Evolutionary conservation across 2,113 vertebrate species (phyloP).

Genomic region (Oreochromis niloticus): DNA sequence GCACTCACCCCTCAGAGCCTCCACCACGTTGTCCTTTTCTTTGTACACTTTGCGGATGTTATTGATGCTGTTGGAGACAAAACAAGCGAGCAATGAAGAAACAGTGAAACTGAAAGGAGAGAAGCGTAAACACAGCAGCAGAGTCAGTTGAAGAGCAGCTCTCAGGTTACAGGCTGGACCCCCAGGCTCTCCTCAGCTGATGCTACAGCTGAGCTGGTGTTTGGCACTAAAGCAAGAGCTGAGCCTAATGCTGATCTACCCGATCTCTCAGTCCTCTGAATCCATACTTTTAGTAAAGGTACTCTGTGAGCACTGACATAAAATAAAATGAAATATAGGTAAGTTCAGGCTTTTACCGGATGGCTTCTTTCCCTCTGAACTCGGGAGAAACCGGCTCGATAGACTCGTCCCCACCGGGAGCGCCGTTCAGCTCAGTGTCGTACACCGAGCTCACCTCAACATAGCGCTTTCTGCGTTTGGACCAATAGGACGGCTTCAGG

Average conservation of each 20-base stretch:
- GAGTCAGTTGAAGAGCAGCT: neutral
- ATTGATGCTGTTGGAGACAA: conserved; percentile 79
- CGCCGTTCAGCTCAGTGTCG: conserved; percentile 77
- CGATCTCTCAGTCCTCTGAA: neutral
- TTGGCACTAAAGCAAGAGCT: neutral
- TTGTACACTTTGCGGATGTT: conserved; percentile 89
- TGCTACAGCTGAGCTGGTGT: neutral
- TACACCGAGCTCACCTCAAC: conserved; percentile 80
- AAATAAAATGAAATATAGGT: neutral
- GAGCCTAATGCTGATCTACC: neutral
- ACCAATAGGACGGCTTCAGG: conserved; percentile 93
- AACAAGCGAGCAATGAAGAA: neutral
- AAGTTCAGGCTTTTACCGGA: conserved; percentile 76
- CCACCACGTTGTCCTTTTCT: conserved; percentile 83
- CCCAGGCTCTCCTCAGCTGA: neutral
- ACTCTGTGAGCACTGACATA: neutral
- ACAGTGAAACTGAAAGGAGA: neutral
- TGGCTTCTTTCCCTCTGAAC: conserved; percentile 92
- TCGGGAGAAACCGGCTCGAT: conserved; percentile 83
- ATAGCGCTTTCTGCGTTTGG: conserved; percentile 82
- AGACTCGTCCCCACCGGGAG: conserved; percentile 71
- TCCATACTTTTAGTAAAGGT: neutral
- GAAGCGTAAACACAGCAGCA: neutral
- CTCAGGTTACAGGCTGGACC: neutral
- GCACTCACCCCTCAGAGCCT: conserved; percentile 84